Conservation (phyloP, 2,888 invertebrate genomes). For the Metopia argyrocephala region DNA sequence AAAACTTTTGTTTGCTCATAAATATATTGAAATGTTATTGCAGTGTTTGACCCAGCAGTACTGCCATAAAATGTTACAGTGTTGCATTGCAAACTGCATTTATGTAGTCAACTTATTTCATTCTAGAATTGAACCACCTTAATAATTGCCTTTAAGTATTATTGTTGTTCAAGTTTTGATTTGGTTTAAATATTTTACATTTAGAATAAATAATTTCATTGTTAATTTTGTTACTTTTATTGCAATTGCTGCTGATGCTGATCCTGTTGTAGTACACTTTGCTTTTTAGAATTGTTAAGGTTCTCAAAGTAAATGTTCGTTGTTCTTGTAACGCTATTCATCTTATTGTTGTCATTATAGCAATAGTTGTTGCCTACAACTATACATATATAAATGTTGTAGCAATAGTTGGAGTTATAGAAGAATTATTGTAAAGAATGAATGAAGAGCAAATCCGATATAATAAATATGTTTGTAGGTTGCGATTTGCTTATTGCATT, state of each 20-base stretch:
- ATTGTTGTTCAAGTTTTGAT: no score
- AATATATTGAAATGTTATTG: no score
- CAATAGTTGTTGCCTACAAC: constrained; percentile 15
- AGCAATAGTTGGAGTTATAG: constrained; percentile 42
- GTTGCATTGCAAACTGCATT: no score
- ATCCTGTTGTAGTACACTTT: constrained; percentile 14
- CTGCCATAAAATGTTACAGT: no score
- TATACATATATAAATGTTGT: no score
- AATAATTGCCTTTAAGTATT: not conserved
- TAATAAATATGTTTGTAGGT: constrained; percentile 46
- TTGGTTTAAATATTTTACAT: constrained; percentile 42
- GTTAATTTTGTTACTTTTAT: constrained; percentile 43
- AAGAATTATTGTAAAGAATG: constrained; percentile 6
- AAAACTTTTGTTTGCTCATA: no score
- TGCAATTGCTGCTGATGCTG: constrained; percentile 52
- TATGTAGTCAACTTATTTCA: no score
- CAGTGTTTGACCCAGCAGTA: no score
- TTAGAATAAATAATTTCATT: constrained; percentile 50
- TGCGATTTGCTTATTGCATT: constrained; percentile 45
- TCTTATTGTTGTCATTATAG: constrained; percentile 45
- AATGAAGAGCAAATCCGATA: not conserved
- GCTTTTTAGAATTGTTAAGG: not conserved
- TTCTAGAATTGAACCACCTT: constrained; percentile 14
- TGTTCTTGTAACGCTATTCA: constrained; percentile 40
- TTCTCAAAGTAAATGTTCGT: not conserved